These are phyloP conservation scores for Phenacoccus solenopsis DNA, from an alignment of 1,140 invertebrate genomes.

Conservation along the genomic window DNA sequence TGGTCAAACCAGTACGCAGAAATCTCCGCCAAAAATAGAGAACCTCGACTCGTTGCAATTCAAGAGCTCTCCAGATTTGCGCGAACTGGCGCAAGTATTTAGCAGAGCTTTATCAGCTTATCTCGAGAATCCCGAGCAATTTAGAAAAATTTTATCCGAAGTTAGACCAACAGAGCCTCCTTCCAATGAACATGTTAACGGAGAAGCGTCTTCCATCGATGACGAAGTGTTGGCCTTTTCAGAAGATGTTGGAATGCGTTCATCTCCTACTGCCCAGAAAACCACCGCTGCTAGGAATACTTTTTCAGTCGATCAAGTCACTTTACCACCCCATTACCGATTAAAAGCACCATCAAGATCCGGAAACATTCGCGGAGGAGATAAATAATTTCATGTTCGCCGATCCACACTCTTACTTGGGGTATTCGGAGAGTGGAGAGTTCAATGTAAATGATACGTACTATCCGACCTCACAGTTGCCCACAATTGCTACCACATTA, in stretches of 20 bases:
- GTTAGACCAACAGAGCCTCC: constrained; percentile 63
- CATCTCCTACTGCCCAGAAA: neutral
- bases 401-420: neutral
- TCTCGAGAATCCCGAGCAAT: constrained; percentile 61
- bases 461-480: neutral
- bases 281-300: neutral
- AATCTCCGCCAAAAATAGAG: neutral
- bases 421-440: neutral
- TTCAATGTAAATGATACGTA: neutral
- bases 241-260: constrained; percentile 39
- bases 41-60: neutral
- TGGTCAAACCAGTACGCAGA: neutral
- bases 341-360: constrained; percentile 6
- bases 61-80: constrained; percentile 36
- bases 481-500: neutral
- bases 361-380: neutral
- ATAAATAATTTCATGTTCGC: constrained; percentile 10
- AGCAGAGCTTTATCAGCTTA: constrained; percentile 67
- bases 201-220: constrained; percentile 39
- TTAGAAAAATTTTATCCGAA: constrained; percentile 56
- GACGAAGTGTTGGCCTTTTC: constrained; percentile 64
- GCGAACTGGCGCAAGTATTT: constrained; percentile 67
- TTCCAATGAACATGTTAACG: constrained; percentile 24
- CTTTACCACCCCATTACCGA: constrained; percentile 11
- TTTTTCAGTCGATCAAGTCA: neutral